phyloP scores from a whole-genome alignment of 2,113 vertebrate species.

The Physeter macrocephalus region DNA sequence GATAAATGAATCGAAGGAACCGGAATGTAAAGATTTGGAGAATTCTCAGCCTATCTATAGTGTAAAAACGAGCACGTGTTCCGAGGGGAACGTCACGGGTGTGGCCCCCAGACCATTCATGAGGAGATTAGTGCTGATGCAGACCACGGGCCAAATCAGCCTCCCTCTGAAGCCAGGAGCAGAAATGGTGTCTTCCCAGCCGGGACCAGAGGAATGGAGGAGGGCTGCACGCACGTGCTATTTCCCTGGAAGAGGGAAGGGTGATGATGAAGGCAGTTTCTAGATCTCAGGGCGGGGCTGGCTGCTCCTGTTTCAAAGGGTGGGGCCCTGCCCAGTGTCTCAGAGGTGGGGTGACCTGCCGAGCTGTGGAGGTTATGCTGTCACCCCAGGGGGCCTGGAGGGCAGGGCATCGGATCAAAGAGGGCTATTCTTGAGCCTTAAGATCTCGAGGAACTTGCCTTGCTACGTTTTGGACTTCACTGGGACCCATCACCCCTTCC shows the following conservation, averaged over 20 bases:
- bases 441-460: background rate
- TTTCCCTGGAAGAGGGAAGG: background rate
- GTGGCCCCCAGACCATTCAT: background rate
- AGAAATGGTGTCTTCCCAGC: background rate
- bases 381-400: background rate
- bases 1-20: background rate
- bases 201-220: rapidly evolving
- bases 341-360: background rate
- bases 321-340: background rate
- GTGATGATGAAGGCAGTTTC: background rate
- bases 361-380: background rate
- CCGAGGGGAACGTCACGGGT: background rate
- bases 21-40: background rate
- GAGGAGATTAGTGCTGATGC: background rate
- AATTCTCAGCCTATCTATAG: background rate
- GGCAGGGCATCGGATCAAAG: background rate
- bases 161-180: background rate
- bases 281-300: background rate
- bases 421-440: background rate
- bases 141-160: background rate
- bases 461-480: background rate
- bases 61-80: rapidly evolving
- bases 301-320: background rate
- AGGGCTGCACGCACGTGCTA: rapidly evolving
- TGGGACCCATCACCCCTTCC: background rate